Conservation (phyloP, 2,888 invertebrate genomes). For the Brachynemurus nebulosus region DNA sequence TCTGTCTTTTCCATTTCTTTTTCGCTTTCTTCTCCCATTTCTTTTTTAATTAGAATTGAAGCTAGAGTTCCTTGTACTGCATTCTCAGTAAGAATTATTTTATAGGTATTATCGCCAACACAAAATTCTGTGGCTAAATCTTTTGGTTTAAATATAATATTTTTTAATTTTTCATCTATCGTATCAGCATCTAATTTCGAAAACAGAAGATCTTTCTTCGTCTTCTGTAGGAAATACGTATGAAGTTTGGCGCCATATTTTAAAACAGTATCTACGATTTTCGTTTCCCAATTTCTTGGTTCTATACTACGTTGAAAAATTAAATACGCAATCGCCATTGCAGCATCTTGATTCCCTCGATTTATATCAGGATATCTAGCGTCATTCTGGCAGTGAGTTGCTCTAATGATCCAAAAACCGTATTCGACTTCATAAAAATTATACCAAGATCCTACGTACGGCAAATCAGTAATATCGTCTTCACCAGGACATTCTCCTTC, state of each 20-base stretch:
- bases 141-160: slow-evolving; percentile 22
- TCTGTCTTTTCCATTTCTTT: slow-evolving; percentile 2
- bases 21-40: not conserved
- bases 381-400: slow-evolving; percentile 22
- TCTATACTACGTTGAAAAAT: slow-evolving; percentile 43
- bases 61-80: too few species aligned
- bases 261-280: slow-evolving; percentile 42
- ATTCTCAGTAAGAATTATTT: slow-evolving; percentile 2
- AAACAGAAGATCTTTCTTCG: slow-evolving; percentile 13
- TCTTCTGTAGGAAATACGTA: slow-evolving; percentile 26
- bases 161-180: slow-evolving; percentile 22
- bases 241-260: slow-evolving; percentile 49
- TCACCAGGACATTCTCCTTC: slow-evolving; percentile 12
- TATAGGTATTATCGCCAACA: slow-evolving; percentile 19
- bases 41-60: too few species aligned
- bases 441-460: slow-evolving; percentile 27
- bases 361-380: slow-evolving; percentile 26
- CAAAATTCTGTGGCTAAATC: slow-evolving; percentile 27
- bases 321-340: slow-evolving; percentile 42
- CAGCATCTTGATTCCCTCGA: slow-evolving; percentile 36
- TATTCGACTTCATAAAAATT: slow-evolving; percentile 28
- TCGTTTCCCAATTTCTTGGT: slow-evolving; percentile 39
- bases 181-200: slow-evolving; percentile 23
- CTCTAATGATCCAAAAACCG: slow-evolving; percentile 29
- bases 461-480: slow-evolving; percentile 13